A percentile compares a stretch with the other conserved stretches of the same genome.
Evolutionary conservation across 2,797 vertebrate species (phyloP).

Genomic region (Platalea minor): DNA sequence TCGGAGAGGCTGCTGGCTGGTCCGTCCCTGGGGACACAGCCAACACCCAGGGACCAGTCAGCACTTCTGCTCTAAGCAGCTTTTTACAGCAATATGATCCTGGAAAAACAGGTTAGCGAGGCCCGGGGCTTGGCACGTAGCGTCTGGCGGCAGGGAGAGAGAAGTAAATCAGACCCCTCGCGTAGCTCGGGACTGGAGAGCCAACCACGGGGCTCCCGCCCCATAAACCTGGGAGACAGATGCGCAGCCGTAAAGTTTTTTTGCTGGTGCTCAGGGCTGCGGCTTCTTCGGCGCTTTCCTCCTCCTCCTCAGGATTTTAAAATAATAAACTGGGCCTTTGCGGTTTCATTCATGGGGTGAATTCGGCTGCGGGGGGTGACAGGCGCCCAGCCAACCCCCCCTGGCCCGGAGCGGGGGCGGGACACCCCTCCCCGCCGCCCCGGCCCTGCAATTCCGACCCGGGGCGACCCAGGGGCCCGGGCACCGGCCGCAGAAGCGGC

Average conservation of each 20-base stretch:
- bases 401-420: neutral
- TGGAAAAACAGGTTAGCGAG: neutral
- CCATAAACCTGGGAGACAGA: neutral
- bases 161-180: neutral
- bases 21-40: neutral
- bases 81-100: neutral
- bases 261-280: neutral
- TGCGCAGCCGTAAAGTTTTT: neutral
- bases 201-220: neutral
- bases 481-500: neutral
- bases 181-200: neutral
- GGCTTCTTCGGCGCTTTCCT: neutral
- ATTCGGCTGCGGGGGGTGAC: rapidly evolving
- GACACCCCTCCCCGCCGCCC: neutral
- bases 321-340: neutral
- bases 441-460: neutral
- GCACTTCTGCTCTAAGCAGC: neutral
- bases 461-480: neutral
- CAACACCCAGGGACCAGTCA: neutral
- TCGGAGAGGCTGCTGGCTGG: neutral
- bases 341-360: neutral
- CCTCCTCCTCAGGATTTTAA: neutral
- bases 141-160: neutral
- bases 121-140: neutral
- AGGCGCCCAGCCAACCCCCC: neutral